Conservation (phyloP, 2,113 vertebrate genomes). For the Mustela lutreola region DNA sequence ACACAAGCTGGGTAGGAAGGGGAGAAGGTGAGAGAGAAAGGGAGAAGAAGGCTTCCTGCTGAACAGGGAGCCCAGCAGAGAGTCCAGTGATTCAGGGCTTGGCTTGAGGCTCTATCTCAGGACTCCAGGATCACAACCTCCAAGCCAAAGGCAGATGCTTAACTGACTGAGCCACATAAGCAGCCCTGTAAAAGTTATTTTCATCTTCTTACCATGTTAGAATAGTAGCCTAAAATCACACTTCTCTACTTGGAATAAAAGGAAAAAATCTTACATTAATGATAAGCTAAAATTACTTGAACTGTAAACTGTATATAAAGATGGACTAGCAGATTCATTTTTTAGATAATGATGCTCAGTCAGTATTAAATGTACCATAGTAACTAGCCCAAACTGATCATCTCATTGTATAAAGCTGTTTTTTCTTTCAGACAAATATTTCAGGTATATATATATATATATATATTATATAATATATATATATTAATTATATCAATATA, state of each 20-base stretch:
- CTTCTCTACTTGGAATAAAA: neutral
- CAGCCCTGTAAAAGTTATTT: neutral
- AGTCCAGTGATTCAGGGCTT: neutral
- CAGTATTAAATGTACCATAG: neutral
- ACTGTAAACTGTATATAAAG: neutral
- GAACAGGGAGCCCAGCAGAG: neutral
- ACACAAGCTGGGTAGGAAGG: neutral
- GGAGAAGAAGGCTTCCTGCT: neutral
- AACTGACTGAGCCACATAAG: neutral
- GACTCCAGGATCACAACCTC: neutral
- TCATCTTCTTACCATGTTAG: neutral
- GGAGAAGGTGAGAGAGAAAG: neutral
- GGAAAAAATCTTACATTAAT: neutral
- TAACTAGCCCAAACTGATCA: neutral
- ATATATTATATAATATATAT: neutral
- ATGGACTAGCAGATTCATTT: neutral
- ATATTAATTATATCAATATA: neutral
- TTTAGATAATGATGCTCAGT: neutral
- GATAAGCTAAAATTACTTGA: slow-evolving; percentile 35
- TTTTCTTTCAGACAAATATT: neutral
- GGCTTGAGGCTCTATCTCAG: neutral
- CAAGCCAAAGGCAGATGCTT: neutral
- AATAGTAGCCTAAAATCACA: neutral
- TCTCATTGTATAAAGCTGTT: neutral
- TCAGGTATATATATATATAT: neutral